phyloP scores from a whole-genome alignment of 2,797 vertebrate genomes.

The Sparus aurata region DNA sequence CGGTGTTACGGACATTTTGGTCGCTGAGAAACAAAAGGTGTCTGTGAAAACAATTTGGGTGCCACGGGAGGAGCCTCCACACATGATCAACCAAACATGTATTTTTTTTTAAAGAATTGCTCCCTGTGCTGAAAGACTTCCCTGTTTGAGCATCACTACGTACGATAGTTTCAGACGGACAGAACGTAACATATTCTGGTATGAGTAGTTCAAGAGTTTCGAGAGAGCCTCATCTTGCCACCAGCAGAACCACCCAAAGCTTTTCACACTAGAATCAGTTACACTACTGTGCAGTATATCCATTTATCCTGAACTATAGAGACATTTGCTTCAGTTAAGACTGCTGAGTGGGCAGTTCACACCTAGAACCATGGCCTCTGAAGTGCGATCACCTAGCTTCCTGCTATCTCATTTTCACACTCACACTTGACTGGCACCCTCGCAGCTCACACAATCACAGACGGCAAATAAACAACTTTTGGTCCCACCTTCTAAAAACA shows the following conservation, averaged over 20 bases:
- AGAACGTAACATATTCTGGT: neutral
- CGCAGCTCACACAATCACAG: slow-evolving; percentile 51
- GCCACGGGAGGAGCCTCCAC: neutral
- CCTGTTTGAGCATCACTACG: neutral
- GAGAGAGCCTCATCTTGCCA: neutral
- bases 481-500: slow-evolving; percentile 57
- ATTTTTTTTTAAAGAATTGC: neutral
- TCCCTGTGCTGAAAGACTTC: neutral
- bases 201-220: neutral
- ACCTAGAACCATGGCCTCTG: slow-evolving; percentile 44
- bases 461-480: slow-evolving; percentile 69
- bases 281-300: neutral
- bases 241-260: neutral
- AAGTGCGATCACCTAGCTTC: slow-evolving; percentile 70
- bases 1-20: neutral
- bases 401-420: slow-evolving; percentile 75
- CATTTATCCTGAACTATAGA: slow-evolving; percentile 11
- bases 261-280: neutral
- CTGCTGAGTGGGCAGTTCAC: slow-evolving; percentile 68
- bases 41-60: neutral
- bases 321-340: slow-evolving; percentile 32
- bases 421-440: slow-evolving; percentile 54
- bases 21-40: neutral
- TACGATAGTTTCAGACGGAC: neutral
- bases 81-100: neutral